These are phyloP conservation scores for Platalea minor DNA, from an alignment of 2,797 vertebrate species.

Conservation along the genomic window DNA sequence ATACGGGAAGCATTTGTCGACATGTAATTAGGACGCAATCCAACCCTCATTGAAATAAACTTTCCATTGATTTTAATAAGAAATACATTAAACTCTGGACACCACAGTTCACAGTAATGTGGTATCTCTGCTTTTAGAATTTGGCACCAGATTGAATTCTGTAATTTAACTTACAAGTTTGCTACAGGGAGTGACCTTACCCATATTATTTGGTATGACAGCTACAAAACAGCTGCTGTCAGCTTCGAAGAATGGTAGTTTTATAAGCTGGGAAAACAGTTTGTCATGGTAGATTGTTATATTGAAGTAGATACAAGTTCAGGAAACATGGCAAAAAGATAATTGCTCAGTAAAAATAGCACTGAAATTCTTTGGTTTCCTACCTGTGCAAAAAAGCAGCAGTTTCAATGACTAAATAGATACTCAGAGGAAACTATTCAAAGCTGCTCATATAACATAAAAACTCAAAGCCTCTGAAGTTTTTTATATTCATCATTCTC, in stretches of 20 bases:
- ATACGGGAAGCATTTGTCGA: background rate
- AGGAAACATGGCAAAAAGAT: background rate
- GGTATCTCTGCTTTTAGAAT: slow-evolving; percentile 26
- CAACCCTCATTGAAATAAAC: slow-evolving; percentile 7
- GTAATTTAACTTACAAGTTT: background rate
- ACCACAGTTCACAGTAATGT: background rate
- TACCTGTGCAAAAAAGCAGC: background rate
- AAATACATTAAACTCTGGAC: slow-evolving; percentile 13
- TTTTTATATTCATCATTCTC: background rate
- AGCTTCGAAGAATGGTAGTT: background rate
- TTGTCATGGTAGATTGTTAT: background rate
- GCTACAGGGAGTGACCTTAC: slow-evolving; percentile 8
- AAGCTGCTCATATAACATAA: background rate
- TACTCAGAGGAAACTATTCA: background rate
- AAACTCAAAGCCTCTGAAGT: background rate
- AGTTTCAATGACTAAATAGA: background rate
- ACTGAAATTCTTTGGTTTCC: background rate
- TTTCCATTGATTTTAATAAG: slow-evolving; percentile 37
- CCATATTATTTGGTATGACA: background rate
- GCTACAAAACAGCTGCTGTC: slow-evolving; percentile 34
- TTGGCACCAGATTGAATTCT: background rate
- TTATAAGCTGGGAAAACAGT: background rate
- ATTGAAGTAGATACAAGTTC: background rate
- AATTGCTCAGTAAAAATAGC: background rate
- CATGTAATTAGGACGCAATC: slow-evolving; percentile 12